Evolutionary conservation across 2,113 vertebrate species (phyloP).

Genomic region (Cygnus buccinator): DNA sequence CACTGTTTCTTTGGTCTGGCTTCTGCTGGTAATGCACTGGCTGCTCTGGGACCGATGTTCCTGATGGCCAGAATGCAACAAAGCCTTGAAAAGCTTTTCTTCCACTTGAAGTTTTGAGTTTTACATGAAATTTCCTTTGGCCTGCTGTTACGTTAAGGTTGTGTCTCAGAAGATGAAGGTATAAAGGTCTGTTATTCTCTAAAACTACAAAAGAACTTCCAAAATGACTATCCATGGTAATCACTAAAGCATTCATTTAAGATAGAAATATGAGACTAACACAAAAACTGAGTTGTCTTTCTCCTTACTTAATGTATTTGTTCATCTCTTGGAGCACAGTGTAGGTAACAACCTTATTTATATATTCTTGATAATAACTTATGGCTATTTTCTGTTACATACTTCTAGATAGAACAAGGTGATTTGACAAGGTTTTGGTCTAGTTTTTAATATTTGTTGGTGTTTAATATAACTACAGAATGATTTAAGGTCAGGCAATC

Average conservation of each 20-base stretch:
- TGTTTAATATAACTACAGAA: neutral
- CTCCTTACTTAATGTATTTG: neutral
- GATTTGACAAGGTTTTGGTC: neutral
- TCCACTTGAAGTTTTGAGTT: neutral
- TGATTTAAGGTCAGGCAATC: neutral
- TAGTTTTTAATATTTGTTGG: neutral
- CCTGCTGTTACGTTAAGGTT: neutral
- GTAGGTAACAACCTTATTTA: neutral
- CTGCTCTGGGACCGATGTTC: neutral
- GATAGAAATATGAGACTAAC: neutral
- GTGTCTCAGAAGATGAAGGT: neutral
- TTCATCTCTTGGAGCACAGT: neutral
- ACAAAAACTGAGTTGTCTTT: neutral
- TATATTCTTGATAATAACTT: neutral
- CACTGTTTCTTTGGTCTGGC: neutral
- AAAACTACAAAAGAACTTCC: neutral
- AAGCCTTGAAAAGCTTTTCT: neutral
- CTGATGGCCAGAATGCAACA: too few species aligned
- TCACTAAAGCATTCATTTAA: neutral
- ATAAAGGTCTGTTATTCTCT: neutral
- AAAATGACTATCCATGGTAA: neutral
- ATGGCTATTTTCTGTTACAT: neutral
- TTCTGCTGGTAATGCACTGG: fast-evolving
- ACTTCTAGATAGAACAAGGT: neutral
- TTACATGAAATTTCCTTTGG: neutral